Conservation (phyloP, 2,888 invertebrate species). For the Pteria penguin region DNA sequence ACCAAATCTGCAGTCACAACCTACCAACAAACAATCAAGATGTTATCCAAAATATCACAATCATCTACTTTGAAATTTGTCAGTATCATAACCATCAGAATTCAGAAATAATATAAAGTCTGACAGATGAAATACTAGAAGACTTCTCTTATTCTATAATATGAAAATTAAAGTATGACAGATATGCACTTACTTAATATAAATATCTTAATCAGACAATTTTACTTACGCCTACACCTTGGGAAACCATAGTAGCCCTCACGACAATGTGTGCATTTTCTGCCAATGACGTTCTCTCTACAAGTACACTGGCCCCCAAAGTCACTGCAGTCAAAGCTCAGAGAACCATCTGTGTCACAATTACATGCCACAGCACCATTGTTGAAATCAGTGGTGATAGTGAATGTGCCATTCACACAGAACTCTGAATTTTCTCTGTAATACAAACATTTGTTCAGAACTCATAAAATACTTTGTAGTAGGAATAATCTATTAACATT, state of each 20-base stretch:
- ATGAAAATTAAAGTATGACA: too few relatives aligned
- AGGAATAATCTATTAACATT: too few relatives aligned
- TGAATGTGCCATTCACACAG: constrained; percentile 94
- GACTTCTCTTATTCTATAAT: too few relatives aligned
- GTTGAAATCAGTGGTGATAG: constrained; percentile 96
- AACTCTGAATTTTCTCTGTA: constrained; percentile 81
- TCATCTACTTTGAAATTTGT: too few relatives aligned
- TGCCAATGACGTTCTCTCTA: constrained; percentile 94
- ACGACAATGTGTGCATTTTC: constrained; percentile 83
- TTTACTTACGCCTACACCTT: constrained; percentile 87
- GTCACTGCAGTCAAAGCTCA: constrained; percentile 91
- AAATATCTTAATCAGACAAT: too few relatives aligned
- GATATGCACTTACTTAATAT: too few relatives aligned
- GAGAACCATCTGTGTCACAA: constrained; percentile 93
- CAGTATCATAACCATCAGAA: too few relatives aligned
- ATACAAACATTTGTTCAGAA: not conserved
- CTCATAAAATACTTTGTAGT: not conserved
- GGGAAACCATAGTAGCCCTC: constrained; percentile 98
- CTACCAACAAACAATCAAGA: constrained; percentile 62
- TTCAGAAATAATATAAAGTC: too few relatives aligned
- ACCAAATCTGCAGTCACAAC: constrained; percentile 86
- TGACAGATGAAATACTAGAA: too few relatives aligned
- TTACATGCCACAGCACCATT: constrained; percentile 93
- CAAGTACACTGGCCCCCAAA: constrained; percentile 99
- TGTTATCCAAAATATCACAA: not conserved